Evolutionary conservation across 2,888 invertebrate genomes (phyloP).

Genomic region (Tuta absoluta): DNA sequence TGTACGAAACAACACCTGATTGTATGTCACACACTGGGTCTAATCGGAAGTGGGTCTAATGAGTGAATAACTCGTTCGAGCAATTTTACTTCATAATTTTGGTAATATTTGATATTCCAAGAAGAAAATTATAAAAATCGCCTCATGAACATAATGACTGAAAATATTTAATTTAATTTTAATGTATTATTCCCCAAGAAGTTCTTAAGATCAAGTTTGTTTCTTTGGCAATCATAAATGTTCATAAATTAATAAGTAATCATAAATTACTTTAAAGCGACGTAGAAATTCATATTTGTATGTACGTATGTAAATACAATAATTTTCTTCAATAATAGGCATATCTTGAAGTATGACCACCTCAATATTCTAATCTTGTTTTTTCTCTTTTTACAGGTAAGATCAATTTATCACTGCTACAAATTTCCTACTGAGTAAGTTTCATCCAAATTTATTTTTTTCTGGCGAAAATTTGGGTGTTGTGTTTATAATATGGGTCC

Average conservation of each 20-base stretch:
- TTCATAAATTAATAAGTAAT: too few relatives aligned
- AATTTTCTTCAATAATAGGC: too few relatives aligned
- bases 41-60: too few relatives aligned
- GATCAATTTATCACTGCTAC: neutral
- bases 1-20: too few relatives aligned
- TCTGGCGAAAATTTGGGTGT: neutral
- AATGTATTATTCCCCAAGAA: neutral
- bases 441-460: neutral
- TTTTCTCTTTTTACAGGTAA: constrained; percentile 16
- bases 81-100: constrained; percentile 10
- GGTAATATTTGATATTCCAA: constrained; percentile 4
- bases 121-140: neutral
- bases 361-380: neutral
- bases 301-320: too few relatives aligned
- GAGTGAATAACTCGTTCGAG: neutral
- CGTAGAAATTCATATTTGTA: neutral
- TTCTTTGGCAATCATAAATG: too few relatives aligned
- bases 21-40: too few relatives aligned
- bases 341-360: too few relatives aligned
- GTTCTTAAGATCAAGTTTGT: neutral
- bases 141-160: neutral
- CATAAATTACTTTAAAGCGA: too few relatives aligned
- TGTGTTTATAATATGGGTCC: neutral
- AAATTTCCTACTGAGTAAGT: neutral
- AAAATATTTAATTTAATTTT: neutral